phyloP scores from a whole-genome alignment of 2,888 invertebrate species.

The Chaitophorus viminalis region DNA sequence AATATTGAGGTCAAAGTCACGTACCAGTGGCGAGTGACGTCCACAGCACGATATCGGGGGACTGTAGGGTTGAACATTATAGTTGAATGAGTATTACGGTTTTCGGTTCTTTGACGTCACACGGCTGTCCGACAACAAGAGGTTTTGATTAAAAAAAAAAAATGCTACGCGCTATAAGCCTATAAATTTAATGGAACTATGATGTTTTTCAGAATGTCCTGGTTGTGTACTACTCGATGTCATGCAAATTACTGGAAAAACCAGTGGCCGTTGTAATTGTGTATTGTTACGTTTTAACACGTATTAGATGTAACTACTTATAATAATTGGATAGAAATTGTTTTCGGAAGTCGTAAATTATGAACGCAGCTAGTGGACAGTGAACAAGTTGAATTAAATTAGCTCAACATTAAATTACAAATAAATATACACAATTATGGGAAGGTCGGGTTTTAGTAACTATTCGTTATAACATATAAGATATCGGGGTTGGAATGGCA shows the following conservation, averaged over 20 bases:
- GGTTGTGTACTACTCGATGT: neutral
- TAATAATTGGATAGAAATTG: neutral
- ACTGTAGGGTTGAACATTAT: neutral
- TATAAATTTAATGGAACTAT: too few species aligned
- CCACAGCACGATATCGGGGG: neutral
- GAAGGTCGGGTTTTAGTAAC: neutral
- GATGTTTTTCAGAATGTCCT: neutral
- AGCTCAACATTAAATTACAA: neutral
- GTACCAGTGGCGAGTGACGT: neutral
- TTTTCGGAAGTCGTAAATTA: neutral
- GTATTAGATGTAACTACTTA: neutral
- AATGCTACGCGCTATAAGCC: neutral
- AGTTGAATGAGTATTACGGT: neutral
- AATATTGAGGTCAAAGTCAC: constrained; percentile 18
- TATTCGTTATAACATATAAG: too few species aligned
- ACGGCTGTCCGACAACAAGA: neutral
- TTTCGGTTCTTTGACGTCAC: constrained; percentile 11
- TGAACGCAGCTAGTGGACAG: neutral
- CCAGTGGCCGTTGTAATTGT: neutral
- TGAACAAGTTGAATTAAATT: neutral
- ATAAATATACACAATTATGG: neutral
- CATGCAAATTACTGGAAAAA: neutral
- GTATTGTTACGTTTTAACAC: neutral
- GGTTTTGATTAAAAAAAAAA: neutral
- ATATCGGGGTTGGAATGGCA: neutral